Evolutionary conservation across 1,140 invertebrate genomes (phyloP).

Genomic region (Drosophila ironensis): DNA sequence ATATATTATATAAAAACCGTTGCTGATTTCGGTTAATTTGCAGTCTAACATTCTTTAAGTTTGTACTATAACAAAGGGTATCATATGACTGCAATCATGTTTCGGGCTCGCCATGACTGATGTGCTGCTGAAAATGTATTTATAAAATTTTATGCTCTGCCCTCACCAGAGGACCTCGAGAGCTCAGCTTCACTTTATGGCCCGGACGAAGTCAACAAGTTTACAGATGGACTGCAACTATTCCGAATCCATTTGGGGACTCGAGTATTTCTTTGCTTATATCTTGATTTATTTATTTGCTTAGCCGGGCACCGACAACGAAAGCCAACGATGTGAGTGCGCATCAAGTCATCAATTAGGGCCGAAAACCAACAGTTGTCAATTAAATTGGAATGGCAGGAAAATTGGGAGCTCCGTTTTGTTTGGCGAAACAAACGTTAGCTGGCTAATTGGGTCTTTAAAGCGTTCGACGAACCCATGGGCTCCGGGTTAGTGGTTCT

Average conservation of each 20-base stretch:
- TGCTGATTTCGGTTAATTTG: too few species aligned
- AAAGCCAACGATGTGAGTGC: conserved; percentile 7
- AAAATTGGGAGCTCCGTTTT: conserved; percentile 35
- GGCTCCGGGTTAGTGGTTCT: conserved; percentile 25
- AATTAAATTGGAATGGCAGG: conserved; percentile 60
- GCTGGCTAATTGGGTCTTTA: conserved; percentile 60
- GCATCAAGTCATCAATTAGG: conserved; percentile 58
- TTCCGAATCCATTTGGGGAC: conserved; percentile 30
- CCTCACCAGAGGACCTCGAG: conserved; percentile 44
- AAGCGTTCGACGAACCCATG: conserved; percentile 44
- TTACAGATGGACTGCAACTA: conserved; percentile 30
- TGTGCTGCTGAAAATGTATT: conserved; percentile 61
- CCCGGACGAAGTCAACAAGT: conserved; percentile 17
- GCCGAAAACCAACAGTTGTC: conserved; percentile 53
- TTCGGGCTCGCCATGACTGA: conserved; percentile 32
- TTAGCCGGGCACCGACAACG: conserved; percentile 2
- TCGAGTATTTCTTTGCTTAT: conserved; percentile 22
- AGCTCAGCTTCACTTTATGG: conserved; percentile 38
- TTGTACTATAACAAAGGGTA: too few species aligned
- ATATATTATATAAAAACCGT: too few species aligned
- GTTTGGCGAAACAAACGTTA: conserved; percentile 46
- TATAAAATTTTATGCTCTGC: conserved; percentile 65
- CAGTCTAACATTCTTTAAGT: too few species aligned
- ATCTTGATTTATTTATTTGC: conserved; percentile 45
- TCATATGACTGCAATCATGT: conserved; percentile 10